Evolutionary conservation across 30 jellyfish, hydroid and myxozoan species (phyloP).

Genomic region (Rhopilema esculentum): DNA sequence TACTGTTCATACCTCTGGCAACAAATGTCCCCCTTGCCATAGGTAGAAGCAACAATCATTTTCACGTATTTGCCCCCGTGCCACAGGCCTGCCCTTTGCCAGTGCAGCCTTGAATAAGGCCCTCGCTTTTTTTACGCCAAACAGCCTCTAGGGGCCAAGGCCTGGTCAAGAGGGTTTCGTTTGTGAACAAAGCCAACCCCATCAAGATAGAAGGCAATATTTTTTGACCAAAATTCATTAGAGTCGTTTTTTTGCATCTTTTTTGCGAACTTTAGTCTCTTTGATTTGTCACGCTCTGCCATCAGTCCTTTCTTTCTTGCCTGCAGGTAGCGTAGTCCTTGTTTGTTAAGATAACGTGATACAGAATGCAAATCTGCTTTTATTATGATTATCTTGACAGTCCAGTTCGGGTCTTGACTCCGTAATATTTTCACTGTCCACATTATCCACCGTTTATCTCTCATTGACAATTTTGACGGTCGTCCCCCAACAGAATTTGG

Average conservation of each 20-base stretch:
- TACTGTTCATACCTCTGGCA: slow-evolving; percentile 19
- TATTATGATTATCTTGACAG: neutral
- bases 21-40: slow-evolving; percentile 25
- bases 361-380: neutral
- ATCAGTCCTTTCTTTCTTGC: slow-evolving; percentile 26
- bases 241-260: slow-evolving; percentile 3
- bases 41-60: slow-evolving; percentile 21
- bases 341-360: neutral
- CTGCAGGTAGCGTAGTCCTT: slow-evolving; percentile 30
- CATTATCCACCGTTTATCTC: neutral
- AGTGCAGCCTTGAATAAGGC: slow-evolving; percentile 26
- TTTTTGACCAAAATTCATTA: neutral
- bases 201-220: slow-evolving; percentile 25
- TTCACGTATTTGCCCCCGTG: slow-evolving; percentile 42
- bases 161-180: slow-evolving; percentile 44
- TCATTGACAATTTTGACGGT: neutral
- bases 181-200: slow-evolving; percentile 42
- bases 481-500: slow-evolving; percentile 5
- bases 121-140: slow-evolving; percentile 24
- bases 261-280: slow-evolving; percentile 11
- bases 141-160: slow-evolving; percentile 30
- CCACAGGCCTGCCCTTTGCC: slow-evolving; percentile 38
- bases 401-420: slow-evolving; percentile 22
- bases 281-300: neutral
- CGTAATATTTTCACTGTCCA: neutral